A percentile compares a stretch with the other conserved stretches of the same genome.
Conservation (phyloP, 2,888 invertebrate genomes). For the Leucoptera coffeella region DNA sequence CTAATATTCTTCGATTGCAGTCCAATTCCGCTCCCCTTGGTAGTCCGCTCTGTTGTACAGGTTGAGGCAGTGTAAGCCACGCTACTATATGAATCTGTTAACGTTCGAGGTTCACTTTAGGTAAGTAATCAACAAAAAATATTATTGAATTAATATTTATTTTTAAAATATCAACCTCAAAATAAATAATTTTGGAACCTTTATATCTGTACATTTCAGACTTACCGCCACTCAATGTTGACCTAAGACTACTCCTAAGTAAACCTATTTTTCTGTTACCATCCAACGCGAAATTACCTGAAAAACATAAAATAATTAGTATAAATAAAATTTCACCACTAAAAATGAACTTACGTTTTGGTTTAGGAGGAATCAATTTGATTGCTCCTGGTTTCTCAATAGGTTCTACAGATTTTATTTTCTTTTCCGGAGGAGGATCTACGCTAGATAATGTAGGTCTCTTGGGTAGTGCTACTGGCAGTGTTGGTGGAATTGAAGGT, state of each 20-base stretch:
- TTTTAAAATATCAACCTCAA: too few relatives aligned
- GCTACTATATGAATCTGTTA: too few relatives aligned
- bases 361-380: constrained; percentile 82
- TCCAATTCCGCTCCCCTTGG: too few relatives aligned
- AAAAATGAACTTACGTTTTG: constrained; percentile 76
- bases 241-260: constrained; percentile 25
- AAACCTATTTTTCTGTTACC: constrained; percentile 14
- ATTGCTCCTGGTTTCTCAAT: constrained; percentile 74
- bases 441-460: constrained; percentile 41
- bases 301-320: constrained; percentile 26
- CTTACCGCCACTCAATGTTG: constrained; percentile 33
- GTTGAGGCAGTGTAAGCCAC: too few relatives aligned
- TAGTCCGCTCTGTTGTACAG: too few relatives aligned
- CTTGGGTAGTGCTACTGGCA: constrained; percentile 36
- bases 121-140: too few relatives aligned
- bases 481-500: constrained; percentile 33
- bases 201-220: constrained; percentile 43
- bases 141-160: too few relatives aligned
- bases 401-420: constrained; percentile 57
- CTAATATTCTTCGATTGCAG: too few relatives aligned
- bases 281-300: constrained; percentile 12
- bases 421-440: constrained; percentile 68
- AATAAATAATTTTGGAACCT: too few relatives aligned
- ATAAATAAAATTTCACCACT: constrained; percentile 9
- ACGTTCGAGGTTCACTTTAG: too few relatives aligned